These are phyloP conservation scores for Aptenodytes patagonicus DNA, from an alignment of 2,113 vertebrate genomes.

Conservation along the genomic window DNA sequence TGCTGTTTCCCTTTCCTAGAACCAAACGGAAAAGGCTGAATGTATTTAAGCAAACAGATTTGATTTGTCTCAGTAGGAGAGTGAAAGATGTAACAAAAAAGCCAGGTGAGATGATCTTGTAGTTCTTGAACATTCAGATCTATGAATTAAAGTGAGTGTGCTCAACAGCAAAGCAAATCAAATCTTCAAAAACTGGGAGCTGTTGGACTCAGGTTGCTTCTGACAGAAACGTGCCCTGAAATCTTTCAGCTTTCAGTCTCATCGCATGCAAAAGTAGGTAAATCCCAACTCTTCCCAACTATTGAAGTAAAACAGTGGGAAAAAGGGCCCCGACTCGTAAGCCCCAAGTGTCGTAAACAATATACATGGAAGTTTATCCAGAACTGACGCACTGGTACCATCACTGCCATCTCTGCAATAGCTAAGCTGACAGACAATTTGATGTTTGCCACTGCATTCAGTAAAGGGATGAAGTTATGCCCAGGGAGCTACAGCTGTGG, in stretches of 20 bases:
- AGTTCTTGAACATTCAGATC: background rate
- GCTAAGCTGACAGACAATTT: background rate
- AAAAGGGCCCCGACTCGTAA: rapidly evolving
- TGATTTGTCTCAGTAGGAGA: background rate
- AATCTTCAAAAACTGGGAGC: background rate
- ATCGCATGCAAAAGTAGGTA: background rate
- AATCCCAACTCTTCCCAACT: background rate
- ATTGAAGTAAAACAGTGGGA: background rate
- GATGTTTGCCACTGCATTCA: background rate
- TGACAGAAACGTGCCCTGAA: background rate
- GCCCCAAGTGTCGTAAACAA: background rate
- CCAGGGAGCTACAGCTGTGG: background rate
- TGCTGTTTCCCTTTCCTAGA: background rate
- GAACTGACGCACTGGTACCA: background rate
- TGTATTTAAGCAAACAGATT: background rate
- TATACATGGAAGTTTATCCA: background rate
- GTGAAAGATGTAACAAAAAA: background rate
- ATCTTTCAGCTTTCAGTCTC: background rate
- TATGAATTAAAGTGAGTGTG: background rate
- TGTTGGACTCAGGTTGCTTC: background rate
- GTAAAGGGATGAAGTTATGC: background rate
- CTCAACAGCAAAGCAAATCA: background rate
- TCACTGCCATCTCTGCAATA: background rate
- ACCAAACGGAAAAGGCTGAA: background rate
- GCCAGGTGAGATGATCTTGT: background rate